These are phyloP conservation scores for Battus philenor DNA, from an alignment of 1,140 invertebrate genomes.

Conservation along the genomic window DNA sequence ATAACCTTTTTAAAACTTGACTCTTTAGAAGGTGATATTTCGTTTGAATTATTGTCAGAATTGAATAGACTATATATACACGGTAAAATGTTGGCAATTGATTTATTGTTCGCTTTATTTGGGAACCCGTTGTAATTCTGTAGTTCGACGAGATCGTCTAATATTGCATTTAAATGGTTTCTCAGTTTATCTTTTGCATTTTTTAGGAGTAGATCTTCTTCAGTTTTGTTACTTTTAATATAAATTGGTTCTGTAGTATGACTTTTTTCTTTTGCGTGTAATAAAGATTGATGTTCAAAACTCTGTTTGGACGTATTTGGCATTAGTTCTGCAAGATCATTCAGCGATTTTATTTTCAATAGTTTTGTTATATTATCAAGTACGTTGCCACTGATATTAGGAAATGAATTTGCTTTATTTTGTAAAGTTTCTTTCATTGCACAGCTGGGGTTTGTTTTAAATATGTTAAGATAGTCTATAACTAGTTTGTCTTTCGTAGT, in stretches of 20 bases:
- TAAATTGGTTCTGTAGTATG: conserved; percentile 7
- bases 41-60: conserved; percentile 17
- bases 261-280: neutral
- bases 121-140: conserved; percentile 34
- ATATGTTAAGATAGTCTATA: conserved; percentile 50
- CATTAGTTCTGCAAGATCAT: conserved; percentile 40
- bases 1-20: conserved; percentile 30
- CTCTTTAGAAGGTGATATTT: conserved; percentile 20
- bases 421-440: conserved; percentile 26
- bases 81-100: conserved; percentile 43
- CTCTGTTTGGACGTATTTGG: too few relatives aligned
- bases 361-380: conserved; percentile 58
- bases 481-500: conserved; percentile 54
- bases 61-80: conserved; percentile 56
- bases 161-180: conserved; percentile 46
- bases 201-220: conserved; percentile 15
- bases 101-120: conserved; percentile 29
- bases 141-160: conserved; percentile 51
- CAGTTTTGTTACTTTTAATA: conserved; percentile 11
- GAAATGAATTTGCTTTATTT: conserved; percentile 13
- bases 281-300: neutral
- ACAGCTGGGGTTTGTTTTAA: conserved; percentile 46
- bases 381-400: conserved; percentile 42
- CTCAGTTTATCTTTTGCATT: conserved; percentile 49
- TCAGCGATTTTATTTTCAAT: conserved; percentile 53